A percentile compares a stretch with the other conserved stretches of the same genome.
phyloP scores from a whole-genome alignment of 1,140 invertebrate genomes.

The Bombus affinis region DNA sequence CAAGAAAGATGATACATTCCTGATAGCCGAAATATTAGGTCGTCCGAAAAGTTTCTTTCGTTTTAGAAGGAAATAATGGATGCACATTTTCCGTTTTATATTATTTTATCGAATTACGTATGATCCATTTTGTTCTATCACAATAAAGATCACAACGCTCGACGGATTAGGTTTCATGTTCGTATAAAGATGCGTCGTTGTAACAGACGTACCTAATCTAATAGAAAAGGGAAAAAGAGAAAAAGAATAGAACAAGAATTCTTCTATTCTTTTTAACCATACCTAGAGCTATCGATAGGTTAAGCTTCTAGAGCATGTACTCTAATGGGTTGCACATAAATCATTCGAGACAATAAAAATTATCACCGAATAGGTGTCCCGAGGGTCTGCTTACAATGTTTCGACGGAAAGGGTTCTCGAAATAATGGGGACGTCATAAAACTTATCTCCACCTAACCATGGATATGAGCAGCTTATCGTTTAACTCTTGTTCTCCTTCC shows the following conservation, averaged over 20 bases:
- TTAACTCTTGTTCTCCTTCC: background rate
- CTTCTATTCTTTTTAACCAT: background rate
- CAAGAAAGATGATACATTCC: background rate
- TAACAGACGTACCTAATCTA: too few species aligned
- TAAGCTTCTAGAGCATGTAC: background rate
- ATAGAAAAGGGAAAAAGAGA: background rate
- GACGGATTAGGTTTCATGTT: too few species aligned
- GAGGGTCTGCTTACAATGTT: background rate
- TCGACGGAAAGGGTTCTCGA: constrained; percentile 17
- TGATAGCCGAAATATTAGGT: background rate
- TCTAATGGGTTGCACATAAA: constrained; percentile 18
- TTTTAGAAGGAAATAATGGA: too few species aligned
- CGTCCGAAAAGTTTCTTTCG: too few species aligned
- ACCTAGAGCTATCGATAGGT: background rate
- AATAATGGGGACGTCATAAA: constrained; percentile 42
- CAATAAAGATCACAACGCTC: too few species aligned
- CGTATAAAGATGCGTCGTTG: too few species aligned
- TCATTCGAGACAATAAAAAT: constrained; percentile 43
- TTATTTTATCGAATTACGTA: too few species aligned
- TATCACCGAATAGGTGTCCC: constrained; percentile 15
- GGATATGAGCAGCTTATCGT: constrained; percentile 30
- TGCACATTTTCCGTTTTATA: too few species aligned
- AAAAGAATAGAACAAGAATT: background rate
- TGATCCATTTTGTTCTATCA: too few species aligned
- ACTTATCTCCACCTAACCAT: constrained; percentile 28